Conservation (phyloP, 2,888 invertebrate species). For the Lasioglossum leucozonium region DNA sequence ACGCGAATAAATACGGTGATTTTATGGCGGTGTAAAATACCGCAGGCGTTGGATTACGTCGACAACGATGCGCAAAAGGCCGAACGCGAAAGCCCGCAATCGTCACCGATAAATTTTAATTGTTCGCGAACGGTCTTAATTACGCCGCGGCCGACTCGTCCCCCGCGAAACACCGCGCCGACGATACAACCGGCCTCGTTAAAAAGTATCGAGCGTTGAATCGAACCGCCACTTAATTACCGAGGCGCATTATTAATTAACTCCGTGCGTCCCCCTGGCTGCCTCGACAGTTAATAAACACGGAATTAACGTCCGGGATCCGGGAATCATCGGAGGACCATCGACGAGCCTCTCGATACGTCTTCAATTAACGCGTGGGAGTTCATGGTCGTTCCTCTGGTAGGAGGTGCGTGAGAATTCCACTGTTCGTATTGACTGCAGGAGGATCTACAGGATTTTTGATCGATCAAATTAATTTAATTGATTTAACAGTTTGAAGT, state of each 20-base stretch:
- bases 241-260: conserved; percentile 45
- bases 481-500: too few relatives aligned
- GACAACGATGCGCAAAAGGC: conserved; percentile 49
- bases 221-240: conserved; percentile 35
- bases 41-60: conserved; percentile 72
- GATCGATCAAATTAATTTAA: not conserved
- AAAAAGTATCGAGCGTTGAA: conserved; percentile 26
- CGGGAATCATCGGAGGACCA: conserved; percentile 4
- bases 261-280: conserved; percentile 17
- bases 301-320: conserved; percentile 16
- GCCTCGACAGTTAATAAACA: conserved; percentile 31
- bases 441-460: not conserved
- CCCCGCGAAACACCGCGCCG: conserved; percentile 5
- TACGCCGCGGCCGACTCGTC: conserved; percentile 14
- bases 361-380: conserved; percentile 12
- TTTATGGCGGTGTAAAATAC: conserved; percentile 76
- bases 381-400: not conserved
- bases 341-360: not conserved
- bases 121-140: conserved; percentile 37
- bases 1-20: conserved; percentile 77
- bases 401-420: not conserved
- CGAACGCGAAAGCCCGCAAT: conserved; percentile 27
- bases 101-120: conserved; percentile 38
- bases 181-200: conserved; percentile 16
- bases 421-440: not conserved